Evolutionary conservation across 1,140 invertebrate species (phyloP), one percentile per base, ranked within the genome.

Genomic region (Papilio aristodemus): DNA sequence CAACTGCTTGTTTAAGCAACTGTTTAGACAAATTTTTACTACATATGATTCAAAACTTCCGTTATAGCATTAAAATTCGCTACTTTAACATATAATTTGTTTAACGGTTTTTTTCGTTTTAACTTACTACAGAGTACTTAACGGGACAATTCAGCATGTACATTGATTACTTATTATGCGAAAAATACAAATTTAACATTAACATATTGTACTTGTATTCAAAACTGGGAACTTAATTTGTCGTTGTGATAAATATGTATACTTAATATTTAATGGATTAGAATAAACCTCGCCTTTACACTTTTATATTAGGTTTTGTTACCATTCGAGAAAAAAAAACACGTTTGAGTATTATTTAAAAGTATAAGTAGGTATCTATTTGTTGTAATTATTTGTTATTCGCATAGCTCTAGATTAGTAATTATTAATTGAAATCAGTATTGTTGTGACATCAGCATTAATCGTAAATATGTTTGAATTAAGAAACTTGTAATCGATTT

Each of bases 231-330:
- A 46, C 43, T 46, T 19, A 59, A 67, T 71, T 63, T 22, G 27
- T 67, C 19, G 11, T 70, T 75, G 73, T 75, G 73, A 75, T 72
- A 75, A 69, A 68, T 58, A 60, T 69, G 72, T 77, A 77, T 74
- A 72, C 72, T 74, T 74, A 74, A 67, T 70, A 39, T 67, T 72
- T 67, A 67, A 64, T 67, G 66, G 37, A 57, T 60, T 70, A 71
- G 38, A 67, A 60, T 66, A 74, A 72, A 72, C 73, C 73, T 75
- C 73, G 70, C 70, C 71, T 46, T 54, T 66, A 32, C 25, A 66
- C 27, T 46, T 50, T 66, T 66, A 50, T 25, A 66, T 66, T 50
- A 66, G 41, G 32, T 50, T 32, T 32, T 66, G 63, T 66, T 66
- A 66, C 63, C 63, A 66, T 50, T 50, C 10, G 22, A 36, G 36